Evolutionary conservation across 2,113 vertebrate genomes (phyloP).

Genomic region (Andinoacara biseriatus): DNA sequence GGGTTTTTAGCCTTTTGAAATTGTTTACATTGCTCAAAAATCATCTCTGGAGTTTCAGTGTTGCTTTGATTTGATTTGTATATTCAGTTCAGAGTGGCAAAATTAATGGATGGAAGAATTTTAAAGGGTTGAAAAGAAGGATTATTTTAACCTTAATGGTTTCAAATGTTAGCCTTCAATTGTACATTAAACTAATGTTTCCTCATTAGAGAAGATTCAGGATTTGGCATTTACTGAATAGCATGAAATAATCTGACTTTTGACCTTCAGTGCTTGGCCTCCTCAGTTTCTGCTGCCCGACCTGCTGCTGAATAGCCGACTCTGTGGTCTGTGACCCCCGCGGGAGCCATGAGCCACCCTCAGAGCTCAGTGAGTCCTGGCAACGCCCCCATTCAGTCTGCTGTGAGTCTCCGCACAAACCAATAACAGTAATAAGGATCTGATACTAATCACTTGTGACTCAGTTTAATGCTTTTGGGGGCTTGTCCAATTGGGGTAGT

Average conservation of each 20-base stretch:
- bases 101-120: accelerated
- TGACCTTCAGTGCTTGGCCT: not conserved
- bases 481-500: not conserved
- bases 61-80: not conserved
- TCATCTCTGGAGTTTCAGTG: not conserved
- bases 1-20: not conserved
- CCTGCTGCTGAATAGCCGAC: not conserved
- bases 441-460: not conserved
- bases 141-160: not conserved
- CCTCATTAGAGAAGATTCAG: not conserved
- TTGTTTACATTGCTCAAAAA: not conserved
- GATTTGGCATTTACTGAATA: no score
- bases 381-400: not conserved
- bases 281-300: not conserved
- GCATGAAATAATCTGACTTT: not conserved
- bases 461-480: not conserved
- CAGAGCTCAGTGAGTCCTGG: not conserved
- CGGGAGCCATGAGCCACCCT: slow-evolving; percentile 39
- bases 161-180: not conserved
- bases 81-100: not conserved
- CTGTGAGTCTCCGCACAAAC: slow-evolving; percentile 42
- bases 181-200: no score
- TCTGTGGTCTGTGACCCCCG: slow-evolving; percentile 26
- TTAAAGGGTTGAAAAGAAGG: not conserved
- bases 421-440: not conserved